Percentiles rank a stretch among this genome's conserved stretches.
Evolutionary conservation across 2,888 invertebrate species (phyloP).

Genomic region (Linyphia triangularis): DNA sequence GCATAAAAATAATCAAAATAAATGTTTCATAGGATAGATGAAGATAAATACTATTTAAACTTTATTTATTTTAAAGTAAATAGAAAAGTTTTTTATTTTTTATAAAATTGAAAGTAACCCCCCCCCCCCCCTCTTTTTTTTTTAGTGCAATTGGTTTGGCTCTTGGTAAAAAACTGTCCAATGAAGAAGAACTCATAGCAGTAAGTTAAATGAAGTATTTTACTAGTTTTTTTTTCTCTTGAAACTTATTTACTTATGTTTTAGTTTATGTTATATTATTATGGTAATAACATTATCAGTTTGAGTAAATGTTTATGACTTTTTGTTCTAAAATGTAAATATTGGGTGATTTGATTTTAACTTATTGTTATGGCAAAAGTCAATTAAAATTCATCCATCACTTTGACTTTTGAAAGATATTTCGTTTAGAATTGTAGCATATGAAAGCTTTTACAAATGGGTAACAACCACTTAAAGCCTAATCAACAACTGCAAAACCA

Average conservation of each 20-base stretch:
- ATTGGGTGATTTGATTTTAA: too few relatives aligned
- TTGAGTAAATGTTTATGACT: too few relatives aligned
- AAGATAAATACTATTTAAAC: background rate
- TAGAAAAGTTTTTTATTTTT: background rate
- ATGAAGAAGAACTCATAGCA: slow-evolving; percentile 80
- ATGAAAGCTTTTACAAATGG: too few relatives aligned
- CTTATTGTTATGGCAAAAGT: too few relatives aligned
- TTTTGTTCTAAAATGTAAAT: too few relatives aligned
- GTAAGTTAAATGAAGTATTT: slow-evolving; percentile 37
- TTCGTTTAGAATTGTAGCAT: too few relatives aligned
- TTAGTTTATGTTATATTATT: background rate
- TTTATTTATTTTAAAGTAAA: background rate
- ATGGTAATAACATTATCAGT: too few relatives aligned
- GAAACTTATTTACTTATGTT: background rate
- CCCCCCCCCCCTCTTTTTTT: too few relatives aligned
- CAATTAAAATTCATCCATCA: too few relatives aligned
- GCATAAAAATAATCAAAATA: background rate
- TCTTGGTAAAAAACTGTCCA: slow-evolving; percentile 85
- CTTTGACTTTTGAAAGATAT: too few relatives aligned
- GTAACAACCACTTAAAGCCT: too few relatives aligned
- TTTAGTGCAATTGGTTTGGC: slow-evolving; percentile 88
- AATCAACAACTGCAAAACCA: too few relatives aligned
- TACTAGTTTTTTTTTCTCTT: background rate
- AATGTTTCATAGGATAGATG: background rate
- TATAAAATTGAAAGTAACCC: background rate